Percentiles rank a stretch among this genome's conserved stretches.
Conservation (phyloP, 2,113 vertebrate species). For the Channa maculata region DNA sequence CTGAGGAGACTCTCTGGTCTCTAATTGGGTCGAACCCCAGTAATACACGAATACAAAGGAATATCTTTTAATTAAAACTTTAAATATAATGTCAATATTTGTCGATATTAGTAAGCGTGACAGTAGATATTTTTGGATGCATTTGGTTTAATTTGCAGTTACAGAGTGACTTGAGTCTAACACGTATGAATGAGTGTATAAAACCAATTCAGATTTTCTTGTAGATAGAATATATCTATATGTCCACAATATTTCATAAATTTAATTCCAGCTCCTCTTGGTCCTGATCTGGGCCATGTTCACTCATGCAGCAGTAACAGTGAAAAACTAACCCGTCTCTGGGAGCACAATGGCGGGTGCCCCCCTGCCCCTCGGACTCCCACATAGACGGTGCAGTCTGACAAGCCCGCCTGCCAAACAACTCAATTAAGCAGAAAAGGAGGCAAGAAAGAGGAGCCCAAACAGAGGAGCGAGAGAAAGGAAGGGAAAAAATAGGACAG, state of each 20-base stretch:
- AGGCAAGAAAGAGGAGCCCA: constrained; percentile 80
- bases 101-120: too few species aligned
- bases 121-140: too few species aligned
- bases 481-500: constrained; percentile 74
- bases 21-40: background rate
- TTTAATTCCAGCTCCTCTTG: constrained; percentile 20
- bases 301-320: constrained; percentile 82
- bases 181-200: too few species aligned
- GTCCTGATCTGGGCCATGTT: constrained; percentile 67
- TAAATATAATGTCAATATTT: too few species aligned
- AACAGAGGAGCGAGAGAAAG: constrained; percentile 78
- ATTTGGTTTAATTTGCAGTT: too few species aligned
- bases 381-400: constrained; percentile 82
- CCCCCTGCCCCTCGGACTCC: constrained; percentile 79
- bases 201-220: too few species aligned
- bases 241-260: constrained; percentile 29
- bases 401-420: constrained; percentile 86
- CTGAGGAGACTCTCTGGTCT: constrained; percentile 39
- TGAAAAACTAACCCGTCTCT: constrained; percentile 87
- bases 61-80: constrained; percentile 24
- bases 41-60: background rate
- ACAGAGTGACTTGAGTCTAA: too few species aligned
- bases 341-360: constrained; percentile 75
- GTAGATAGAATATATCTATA: too few species aligned
- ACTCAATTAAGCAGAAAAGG: constrained; percentile 87